phyloP scores from a whole-genome alignment of 1,140 invertebrate genomes.

The Camponotus pennsylvanicus region DNA sequence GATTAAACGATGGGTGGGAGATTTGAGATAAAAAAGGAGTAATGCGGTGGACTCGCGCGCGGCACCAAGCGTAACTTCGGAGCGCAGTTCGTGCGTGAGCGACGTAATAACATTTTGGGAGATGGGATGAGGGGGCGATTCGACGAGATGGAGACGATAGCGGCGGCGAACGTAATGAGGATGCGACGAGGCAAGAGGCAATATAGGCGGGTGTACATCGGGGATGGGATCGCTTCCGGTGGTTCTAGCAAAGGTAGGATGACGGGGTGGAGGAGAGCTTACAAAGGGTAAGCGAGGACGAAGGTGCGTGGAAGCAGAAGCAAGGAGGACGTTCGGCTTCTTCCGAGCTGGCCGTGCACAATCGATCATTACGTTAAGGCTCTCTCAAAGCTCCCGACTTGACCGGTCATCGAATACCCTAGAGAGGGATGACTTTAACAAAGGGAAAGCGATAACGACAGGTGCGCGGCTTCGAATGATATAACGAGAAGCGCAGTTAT shows the following conservation, averaged over 20 bases:
- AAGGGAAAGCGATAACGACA: conserved; percentile 44
- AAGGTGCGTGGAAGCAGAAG: conserved; percentile 16
- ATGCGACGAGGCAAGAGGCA: conserved; percentile 61
- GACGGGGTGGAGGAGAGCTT: neutral
- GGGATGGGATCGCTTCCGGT: conserved; percentile 47
- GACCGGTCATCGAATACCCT: conserved; percentile 40
- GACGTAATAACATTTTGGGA: conserved; percentile 58
- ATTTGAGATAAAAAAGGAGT: neutral
- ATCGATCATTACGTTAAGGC: conserved; percentile 62
- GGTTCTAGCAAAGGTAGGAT: neutral
- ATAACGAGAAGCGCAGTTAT: conserved; percentile 2
- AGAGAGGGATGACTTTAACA: conserved; percentile 26
- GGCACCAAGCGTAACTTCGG: conserved; percentile 34
- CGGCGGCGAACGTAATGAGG: conserved; percentile 55
- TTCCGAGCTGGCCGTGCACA: conserved; percentile 34
- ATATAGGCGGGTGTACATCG: conserved; percentile 29
- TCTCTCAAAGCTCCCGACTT: conserved; percentile 40
- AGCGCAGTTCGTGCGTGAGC: conserved; percentile 49
- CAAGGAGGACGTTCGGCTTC: conserved; percentile 43
- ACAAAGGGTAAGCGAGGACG: conserved; percentile 52
- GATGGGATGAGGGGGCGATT: conserved; percentile 39
- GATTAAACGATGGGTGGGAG: conserved; percentile 21
- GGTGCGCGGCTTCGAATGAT: conserved; percentile 13
- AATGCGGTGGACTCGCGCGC: neutral
- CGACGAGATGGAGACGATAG: conserved; percentile 58